Base-by-base conservation (phyloP, 2,888 invertebrate genomes). In the Terebella lapidaria region DNA sequence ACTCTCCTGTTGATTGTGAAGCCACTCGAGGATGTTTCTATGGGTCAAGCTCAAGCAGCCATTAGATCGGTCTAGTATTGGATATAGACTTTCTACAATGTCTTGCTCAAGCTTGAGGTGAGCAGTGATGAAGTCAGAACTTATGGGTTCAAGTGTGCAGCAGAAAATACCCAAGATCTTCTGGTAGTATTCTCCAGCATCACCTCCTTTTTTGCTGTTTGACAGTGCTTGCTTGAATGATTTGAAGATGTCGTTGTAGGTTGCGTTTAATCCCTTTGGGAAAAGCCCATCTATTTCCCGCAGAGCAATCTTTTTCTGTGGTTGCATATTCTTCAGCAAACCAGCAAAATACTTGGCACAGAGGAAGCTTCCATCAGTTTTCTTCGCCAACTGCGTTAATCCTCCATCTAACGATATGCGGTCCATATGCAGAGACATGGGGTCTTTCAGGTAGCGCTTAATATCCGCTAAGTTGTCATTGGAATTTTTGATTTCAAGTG, bases 371-470 rank as follows among this genome's bases (percentile, higher is more conserved):
- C 66, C 67, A 15, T 66, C 51, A 2, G 67, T 47, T 45, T 64
- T 60, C 56, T 66, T 59, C 15, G 61, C 64, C 10, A 68, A 56
- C 51, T 60, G 57, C 1, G 57, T 65, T 24, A 68, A 54, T 2
- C 67, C 68, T n/a, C 67, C 67, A 42, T 67, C 68, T n/a, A 68
- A 56, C 52, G 65, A 66, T 60, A 68, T 68, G 1, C 67, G 47
- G 35, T 68, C 68, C 60, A 66, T 66, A 54, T 59, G 59, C 10
- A 24, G 55, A 3, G 59, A 42, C 54, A 68, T 56, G 2, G 65
- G 64, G 25, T 67, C 64, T n/a, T 57, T 56, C 3, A 68, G 53
- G 54, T 54, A 59, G n/a, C 60, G 52, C 54, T 68, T 68, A n/a
- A 68, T 58, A 30, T 67, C 66, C 15, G 30, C 53, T 54, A 62